Base-by-base conservation (phyloP, 2,113 vertebrate genomes). In the Erpornis zantholeuca region DNA sequence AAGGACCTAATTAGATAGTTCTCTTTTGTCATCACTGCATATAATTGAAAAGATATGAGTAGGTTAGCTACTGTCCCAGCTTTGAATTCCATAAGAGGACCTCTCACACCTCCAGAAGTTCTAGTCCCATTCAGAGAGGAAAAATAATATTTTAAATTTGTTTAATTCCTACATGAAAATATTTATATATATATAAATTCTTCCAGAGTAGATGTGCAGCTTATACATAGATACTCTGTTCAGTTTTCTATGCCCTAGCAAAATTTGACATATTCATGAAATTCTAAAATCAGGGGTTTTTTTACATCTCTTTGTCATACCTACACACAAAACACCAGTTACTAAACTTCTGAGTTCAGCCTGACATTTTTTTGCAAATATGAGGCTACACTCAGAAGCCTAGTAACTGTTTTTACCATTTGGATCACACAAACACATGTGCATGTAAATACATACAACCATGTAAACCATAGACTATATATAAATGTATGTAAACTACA, bases 341-440 rank as follows among this genome's bases (percentile, higher is more conserved):
- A 17, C n/a, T 25, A 17, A 59, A 59, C n/a, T 24, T 35, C 22
- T 59, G 56, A 24, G 22, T 35, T 59, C 35, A 35, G 10, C 56
- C 56, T 35, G 56, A 16, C 6, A 17, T 45, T 59, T 60, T 42
- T 80, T 79, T 73, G 9, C 7, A 44, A 35, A 5, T 38, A 20
- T 54, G 8, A 35, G 21, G 18, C 35, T 78, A 75, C 90, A 93
- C 31, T 0, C 22, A 75, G 28, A 64, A 71, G 9, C 22, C 16
- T 76, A n/a, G 10, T 44, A 82, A 36, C 10, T 17, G 4, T 16
- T 93, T 63, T 73, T 49, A 52, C 10, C 18, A 14, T 53, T 72
- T 50, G 11, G 33, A 72, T 57, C 24, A 25, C 12, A 33, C 16
- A 53, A 21, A 35, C 4, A 25, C 0, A 0, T 12, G 5, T 59